Evolutionary conservation across 2,797 vertebrate species (phyloP).

Genomic region (Petrocephalus schoutedeni): DNA sequence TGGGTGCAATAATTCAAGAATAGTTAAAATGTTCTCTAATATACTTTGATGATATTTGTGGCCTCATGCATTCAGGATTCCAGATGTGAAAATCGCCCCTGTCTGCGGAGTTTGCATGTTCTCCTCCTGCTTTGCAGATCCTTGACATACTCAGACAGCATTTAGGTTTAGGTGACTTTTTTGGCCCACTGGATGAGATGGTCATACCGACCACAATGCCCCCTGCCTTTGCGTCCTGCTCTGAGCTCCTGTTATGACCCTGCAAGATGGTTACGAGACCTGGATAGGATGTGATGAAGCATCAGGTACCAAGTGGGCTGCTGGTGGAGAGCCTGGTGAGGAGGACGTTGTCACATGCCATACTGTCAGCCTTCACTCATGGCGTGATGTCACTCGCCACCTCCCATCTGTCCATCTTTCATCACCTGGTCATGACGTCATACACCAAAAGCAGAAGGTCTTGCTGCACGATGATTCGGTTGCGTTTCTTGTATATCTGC

Average conservation of each 20-base stretch:
- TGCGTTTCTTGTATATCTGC: not conserved
- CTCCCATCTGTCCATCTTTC: not conserved
- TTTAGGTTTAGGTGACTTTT: not conserved
- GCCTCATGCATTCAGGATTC: not conserved
- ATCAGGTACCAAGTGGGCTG: not conserved
- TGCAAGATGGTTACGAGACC: not conserved
- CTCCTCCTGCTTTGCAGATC: not conserved
- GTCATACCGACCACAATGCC: not conserved
- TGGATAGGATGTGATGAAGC: not conserved
- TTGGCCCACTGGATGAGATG: not conserved
- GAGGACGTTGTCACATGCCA: not conserved
- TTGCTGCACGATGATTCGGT: not conserved
- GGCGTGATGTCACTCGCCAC: not conserved
- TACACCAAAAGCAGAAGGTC: not conserved
- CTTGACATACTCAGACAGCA: not conserved
- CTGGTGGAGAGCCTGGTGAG: not conserved
- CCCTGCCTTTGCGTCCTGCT: not conserved
- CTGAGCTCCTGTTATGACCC: not conserved
- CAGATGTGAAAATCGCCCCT: not conserved
- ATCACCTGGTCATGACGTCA: not conserved
- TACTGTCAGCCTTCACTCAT: not conserved
- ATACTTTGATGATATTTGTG: not conserved
- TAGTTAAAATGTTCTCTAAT: not conserved
- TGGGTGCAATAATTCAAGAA: not conserved
- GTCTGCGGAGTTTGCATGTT: not conserved